Conservation (phyloP, 2,797 vertebrate genomes). For the Pseudochaenichthys georgianus region DNA sequence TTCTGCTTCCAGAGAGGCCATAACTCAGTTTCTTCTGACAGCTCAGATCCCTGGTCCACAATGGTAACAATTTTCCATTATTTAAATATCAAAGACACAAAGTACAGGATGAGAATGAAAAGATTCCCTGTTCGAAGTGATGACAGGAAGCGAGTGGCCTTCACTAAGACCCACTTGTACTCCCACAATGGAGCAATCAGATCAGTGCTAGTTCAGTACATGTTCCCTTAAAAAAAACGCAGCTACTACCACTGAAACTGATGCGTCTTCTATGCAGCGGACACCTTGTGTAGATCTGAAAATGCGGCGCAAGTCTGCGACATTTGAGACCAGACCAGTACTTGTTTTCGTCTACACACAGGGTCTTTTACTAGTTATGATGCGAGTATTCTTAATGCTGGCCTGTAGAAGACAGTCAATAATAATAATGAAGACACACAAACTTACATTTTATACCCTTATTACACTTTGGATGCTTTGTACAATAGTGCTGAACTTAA, state of each 20-base stretch:
- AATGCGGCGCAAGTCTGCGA: neutral
- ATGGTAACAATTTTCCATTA: slow-evolving; percentile 65
- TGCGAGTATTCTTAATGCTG: slow-evolving; percentile 65
- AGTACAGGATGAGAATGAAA: slow-evolving; percentile 61
- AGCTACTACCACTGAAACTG: slow-evolving; percentile 60
- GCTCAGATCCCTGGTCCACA: slow-evolving; percentile 67
- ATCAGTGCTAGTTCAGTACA: slow-evolving; percentile 68
- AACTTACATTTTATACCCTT: slow-evolving; percentile 79
- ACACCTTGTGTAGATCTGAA: slow-evolving; percentile 27
- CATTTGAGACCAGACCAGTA: slow-evolving; percentile 9
- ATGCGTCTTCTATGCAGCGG: slow-evolving; percentile 47
- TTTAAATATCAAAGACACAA: slow-evolving; percentile 64
- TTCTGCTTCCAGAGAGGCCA: slow-evolving; percentile 39
- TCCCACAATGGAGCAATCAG: slow-evolving; percentile 72
- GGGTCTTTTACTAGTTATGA: slow-evolving; percentile 29
- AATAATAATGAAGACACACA: slow-evolving; percentile 73
- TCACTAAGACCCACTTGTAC: slow-evolving; percentile 51
- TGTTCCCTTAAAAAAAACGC: slow-evolving; percentile 65
- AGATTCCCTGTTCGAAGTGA: slow-evolving; percentile 52
- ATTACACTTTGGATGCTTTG: slow-evolving; percentile 84
- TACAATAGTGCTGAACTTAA: slow-evolving; percentile 87
- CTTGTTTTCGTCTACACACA: slow-evolving; percentile 49
- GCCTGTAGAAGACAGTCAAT: slow-evolving; percentile 71
- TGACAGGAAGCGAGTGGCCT: slow-evolving; percentile 51
- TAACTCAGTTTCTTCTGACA: slow-evolving; percentile 33